Evolutionary conservation across 2,888 invertebrate species (phyloP), one percentile per base, ranked within the genome.

Genomic region (Drosophila atripex): DNA sequence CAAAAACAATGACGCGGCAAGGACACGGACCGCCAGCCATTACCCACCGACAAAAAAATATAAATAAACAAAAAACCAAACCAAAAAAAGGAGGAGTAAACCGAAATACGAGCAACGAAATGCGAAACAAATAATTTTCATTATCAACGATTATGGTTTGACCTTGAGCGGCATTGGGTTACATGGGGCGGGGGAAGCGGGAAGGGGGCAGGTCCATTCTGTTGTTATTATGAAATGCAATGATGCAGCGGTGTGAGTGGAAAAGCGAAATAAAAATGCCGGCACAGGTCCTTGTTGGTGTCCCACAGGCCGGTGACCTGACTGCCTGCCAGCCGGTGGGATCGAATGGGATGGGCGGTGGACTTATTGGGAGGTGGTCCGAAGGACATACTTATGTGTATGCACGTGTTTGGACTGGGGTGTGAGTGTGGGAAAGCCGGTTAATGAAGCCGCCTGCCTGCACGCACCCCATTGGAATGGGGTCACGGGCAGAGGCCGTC

Each of bases 71-170:
- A 54, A 56, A 57, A 28, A 30, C 12, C 21, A 32, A 43, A 39
- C 23, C 35, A 14, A 50, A 23, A 25, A 21, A 49, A 35, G 1
- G 35, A 6, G 39, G 16, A 25, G 50, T 30, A 18, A 49, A 28
- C 35, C 47, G 61, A 43, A 56, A 43, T 28, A 54, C 14, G 55
- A 69, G 71, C 55, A 66, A 52, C 41, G 46, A 56, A 28, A 64
- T 60, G 57, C 39, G 41, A 53, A 71, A 65, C 77, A 78, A 86
- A 88, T 87, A 85, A 86, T 89, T 88, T 90, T 90, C 90, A 90
- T 90, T 90, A 90, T 89, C 90, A 88, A 78, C 88, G 88, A 89
- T 90, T 90, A 90, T 84, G 84, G 86, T 80, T 79, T 88, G 90
- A 90, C 90, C 90, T 90, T 90, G 90, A 86, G 83, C 80, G 78